These are phyloP conservation scores for Numenius arquata DNA, from an alignment of 2,113 vertebrate species.

Conservation along the genomic window DNA sequence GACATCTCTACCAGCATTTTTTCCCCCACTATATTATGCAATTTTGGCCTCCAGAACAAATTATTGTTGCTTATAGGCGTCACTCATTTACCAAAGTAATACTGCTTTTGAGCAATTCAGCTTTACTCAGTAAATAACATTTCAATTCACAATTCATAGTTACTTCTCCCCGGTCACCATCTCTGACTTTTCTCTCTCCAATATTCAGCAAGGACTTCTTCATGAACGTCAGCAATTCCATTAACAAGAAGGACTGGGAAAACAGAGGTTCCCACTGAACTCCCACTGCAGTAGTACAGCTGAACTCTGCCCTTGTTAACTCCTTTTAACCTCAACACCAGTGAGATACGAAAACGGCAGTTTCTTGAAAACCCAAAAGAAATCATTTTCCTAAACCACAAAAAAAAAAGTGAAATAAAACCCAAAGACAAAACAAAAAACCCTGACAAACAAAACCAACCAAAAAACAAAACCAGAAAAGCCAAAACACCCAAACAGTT, in stretches of 20 bases:
- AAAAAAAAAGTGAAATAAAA: not conserved
- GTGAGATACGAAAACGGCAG: not conserved
- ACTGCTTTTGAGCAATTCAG: not conserved
- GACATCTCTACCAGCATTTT: not conserved
- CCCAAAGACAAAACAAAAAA: not conserved
- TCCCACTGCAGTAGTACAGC: not conserved
- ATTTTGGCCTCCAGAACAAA: not conserved
- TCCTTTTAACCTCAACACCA: not conserved
- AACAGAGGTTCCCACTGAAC: not conserved
- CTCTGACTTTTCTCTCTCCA: not conserved
- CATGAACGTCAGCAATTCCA: not conserved
- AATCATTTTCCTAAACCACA: not conserved
- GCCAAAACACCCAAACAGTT: not conserved
- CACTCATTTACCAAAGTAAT: not conserved
- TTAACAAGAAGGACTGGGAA: not conserved
- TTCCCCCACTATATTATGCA: rapidly evolving
- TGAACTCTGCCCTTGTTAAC: not conserved
- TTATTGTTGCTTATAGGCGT: not conserved
- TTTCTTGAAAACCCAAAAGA: not conserved
- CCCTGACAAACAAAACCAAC: not conserved
- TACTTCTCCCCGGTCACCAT: not conserved
- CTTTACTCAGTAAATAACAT: not conserved
- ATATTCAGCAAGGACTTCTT: not conserved
- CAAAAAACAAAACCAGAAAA: not conserved
- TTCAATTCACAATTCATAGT: not conserved